Base-by-base conservation (phyloP, 2,113 vertebrate species). In the Emydocephalus ijimae region DNA sequence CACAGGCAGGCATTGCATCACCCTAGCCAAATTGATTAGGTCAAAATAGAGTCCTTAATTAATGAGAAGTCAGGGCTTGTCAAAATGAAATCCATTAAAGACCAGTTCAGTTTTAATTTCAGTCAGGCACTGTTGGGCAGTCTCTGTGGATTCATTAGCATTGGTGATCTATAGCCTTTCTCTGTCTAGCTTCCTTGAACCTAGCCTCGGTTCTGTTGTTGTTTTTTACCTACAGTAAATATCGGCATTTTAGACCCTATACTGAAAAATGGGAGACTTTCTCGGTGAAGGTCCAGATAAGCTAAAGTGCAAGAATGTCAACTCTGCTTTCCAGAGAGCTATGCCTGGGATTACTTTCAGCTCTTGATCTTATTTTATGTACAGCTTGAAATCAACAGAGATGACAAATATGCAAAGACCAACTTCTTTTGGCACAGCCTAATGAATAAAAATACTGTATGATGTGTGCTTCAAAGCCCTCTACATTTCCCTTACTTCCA, bases 1-100 rank as follows among this genome's bases (percentile, higher is more conserved):
- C 81, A 87, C 96, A 96, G 96, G 96, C 96, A 95, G 96, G 96
- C 96, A 97, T 95, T 95, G 96, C 96, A 96, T 97, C 95, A 98
- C 97, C 98, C 88, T 97, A 97, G 96, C 97, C 97, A 97, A 98
- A 98, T 98, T 97, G 98, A 97, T 97, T 97, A 97, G 96, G 95
- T 94, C 95, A 93, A 95, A 96, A 97, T 93, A 95, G 96, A 97
- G 96, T 95, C 97, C 97, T 97, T 96, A 95, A 96, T 97, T 96
- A 97, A 96, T 95, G 96, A 95, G 94, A 91, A 95, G 95, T 93
- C 94, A 95, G 94, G 93, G 94, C 94, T 95, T 95, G 93, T 95
- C 94, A 96, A 94, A 94, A 93, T 94, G 94, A 94, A 93, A 95
- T 95, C 94, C 95, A 96, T 95, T 94, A 95, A 94, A 95, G 96